These are phyloP conservation scores for Cancer borealis DNA, from an alignment of 2,888 invertebrate genomes.

Conservation along the genomic window DNA sequence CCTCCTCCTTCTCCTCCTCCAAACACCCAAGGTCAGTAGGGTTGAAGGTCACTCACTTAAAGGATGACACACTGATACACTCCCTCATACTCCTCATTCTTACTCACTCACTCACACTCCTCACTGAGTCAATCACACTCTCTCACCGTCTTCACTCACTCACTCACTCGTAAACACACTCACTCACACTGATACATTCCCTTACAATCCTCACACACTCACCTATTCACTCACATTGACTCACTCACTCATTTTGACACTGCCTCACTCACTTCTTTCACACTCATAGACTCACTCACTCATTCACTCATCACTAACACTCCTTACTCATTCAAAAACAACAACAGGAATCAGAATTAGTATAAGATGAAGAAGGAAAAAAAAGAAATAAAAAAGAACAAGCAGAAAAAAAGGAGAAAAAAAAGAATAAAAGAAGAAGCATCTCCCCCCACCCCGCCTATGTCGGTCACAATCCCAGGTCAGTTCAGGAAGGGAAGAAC, in stretches of 20 bases:
- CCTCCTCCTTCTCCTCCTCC: slow-evolving; percentile 1
- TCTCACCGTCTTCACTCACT: neutral
- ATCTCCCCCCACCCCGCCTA: too few species aligned
- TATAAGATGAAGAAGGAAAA: too few species aligned
- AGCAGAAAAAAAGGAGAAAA: too few species aligned
- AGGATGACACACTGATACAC: slow-evolving; percentile 11
- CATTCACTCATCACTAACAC: neutral
- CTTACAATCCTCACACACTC: neutral
- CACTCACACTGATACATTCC: neutral
- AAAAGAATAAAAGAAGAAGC: too few species aligned
- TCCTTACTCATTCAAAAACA: neutral
- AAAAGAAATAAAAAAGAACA: too few species aligned
- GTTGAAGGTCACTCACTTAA: neutral
- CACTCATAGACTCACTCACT: neutral
- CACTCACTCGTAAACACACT: neutral
- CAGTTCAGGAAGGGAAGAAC: too few species aligned
- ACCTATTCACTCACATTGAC: neutral
- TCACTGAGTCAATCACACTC: neutral
- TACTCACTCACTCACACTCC: neutral
- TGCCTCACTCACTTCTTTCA: neutral
- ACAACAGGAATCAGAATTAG: too few species aligned
- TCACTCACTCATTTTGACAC: neutral
- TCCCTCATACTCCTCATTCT: neutral
- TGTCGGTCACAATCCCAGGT: too few species aligned
- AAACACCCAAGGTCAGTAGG: neutral